Conservation (phyloP, 2,888 invertebrate genomes). For the Sesamia inferens region DNA sequence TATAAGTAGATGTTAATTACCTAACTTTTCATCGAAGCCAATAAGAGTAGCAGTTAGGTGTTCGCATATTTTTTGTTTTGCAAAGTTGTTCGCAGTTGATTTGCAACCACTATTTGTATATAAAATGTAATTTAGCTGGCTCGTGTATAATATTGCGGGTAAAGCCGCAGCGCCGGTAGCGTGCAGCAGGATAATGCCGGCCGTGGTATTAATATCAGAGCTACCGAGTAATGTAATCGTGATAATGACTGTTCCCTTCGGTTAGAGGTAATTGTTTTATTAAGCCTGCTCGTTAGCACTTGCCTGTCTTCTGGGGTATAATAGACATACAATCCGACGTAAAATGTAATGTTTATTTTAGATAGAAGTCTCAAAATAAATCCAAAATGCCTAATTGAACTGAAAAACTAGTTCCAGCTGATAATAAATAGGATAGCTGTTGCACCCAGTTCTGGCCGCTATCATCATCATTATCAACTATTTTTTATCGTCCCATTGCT, state of each 20-base stretch:
- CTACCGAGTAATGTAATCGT: slow-evolving; percentile 55
- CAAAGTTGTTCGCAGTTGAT: slow-evolving; percentile 25
- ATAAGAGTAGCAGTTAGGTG: slow-evolving; percentile 27
- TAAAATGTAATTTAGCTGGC: slow-evolving; percentile 43
- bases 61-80: slow-evolving; percentile 34
- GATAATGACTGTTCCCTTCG: slow-evolving; percentile 59
- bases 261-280: slow-evolving; percentile 62
- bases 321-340: slow-evolving; percentile 12
- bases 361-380: too few species aligned
- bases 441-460: too few species aligned
- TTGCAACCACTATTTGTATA: slow-evolving; percentile 14
- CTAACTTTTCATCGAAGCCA: slow-evolving; percentile 54
- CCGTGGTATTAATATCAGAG: slow-evolving; percentile 39
- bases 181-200: slow-evolving; percentile 29
- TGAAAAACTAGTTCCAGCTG: too few species aligned
- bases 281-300: slow-evolving; percentile 41
- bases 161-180: slow-evolving; percentile 29
- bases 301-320: slow-evolving; percentile 24
- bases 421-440: too few species aligned
- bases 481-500: too few species aligned
- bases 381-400: too few species aligned
- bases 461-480: too few species aligned
- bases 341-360: not conserved
- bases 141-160: slow-evolving; percentile 22
- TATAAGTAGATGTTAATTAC: slow-evolving; percentile 53